Conservation (phyloP, 2,888 invertebrate species). For the Gisinianus flammeolus region DNA sequence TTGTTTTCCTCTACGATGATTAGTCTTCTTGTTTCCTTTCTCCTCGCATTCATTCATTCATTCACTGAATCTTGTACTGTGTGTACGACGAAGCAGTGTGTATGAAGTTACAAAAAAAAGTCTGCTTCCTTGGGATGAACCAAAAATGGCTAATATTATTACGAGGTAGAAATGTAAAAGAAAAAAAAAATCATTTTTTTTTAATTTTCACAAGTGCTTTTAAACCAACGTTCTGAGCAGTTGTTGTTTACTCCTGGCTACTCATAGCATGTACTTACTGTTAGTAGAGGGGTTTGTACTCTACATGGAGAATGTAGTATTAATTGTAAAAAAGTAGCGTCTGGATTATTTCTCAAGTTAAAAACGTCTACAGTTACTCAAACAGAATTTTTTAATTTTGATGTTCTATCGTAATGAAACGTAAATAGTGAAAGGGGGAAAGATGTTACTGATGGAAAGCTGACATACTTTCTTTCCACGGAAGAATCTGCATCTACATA, state of each 20-base stretch:
- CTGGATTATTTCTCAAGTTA: neutral
- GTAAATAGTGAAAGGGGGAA: neutral
- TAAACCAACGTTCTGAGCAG: neutral
- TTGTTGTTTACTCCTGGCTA: neutral
- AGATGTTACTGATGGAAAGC: neutral
- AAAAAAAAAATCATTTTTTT: constrained; percentile 4
- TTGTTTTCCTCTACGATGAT: neutral
- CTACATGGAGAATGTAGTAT: neutral
- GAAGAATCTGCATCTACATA: too few species aligned
- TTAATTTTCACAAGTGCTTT: constrained; percentile 32
- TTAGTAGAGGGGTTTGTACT: neutral
- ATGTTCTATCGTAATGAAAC: neutral
- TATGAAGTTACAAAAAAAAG: neutral
- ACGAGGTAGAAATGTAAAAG: neutral
- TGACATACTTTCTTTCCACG: too few species aligned
- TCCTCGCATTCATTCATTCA: neutral
- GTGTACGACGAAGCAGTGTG: neutral
- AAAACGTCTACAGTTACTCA: too few species aligned
- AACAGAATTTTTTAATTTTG: neutral
- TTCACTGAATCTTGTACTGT: neutral
- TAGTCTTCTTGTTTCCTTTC: neutral
- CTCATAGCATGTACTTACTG: neutral
- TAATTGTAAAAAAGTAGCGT: neutral
- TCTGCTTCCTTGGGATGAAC: neutral
- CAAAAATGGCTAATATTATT: neutral